Evolutionary conservation across 2,113 vertebrate species (phyloP).

Genomic region (Tympanuchus pallidicinctus): DNA sequence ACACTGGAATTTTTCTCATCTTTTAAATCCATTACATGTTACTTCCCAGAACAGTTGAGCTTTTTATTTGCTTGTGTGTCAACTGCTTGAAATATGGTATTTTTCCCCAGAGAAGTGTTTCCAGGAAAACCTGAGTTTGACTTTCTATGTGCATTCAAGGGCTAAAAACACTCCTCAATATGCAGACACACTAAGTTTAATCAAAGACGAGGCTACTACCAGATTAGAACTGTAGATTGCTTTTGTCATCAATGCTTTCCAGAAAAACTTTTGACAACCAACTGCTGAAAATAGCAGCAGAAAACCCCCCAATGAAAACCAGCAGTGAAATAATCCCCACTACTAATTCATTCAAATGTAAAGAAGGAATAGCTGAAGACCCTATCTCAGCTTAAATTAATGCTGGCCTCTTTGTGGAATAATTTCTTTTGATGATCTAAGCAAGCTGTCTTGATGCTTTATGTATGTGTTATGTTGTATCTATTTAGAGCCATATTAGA

Average conservation of each 20-base stretch:
- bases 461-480: background rate
- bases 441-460: background rate
- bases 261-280: slow-evolving; percentile 7
- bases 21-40: slow-evolving; percentile 49
- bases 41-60: slow-evolving; percentile 26
- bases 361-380: slow-evolving; percentile 4
- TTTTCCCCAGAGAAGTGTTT: background rate
- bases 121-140: background rate
- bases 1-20: slow-evolving; percentile 57
- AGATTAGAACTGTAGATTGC: slow-evolving; percentile 10
- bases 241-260: background rate
- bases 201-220: background rate
- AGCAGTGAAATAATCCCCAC: slow-evolving; percentile 5
- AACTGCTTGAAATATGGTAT: slow-evolving; percentile 11
- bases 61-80: slow-evolving; percentile 36
- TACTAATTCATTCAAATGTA: slow-evolving; percentile 28
- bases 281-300: slow-evolving; percentile 36
- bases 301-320: background rate
- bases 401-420: background rate
- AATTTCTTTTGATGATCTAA: slow-evolving; percentile 45
- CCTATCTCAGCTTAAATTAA: background rate
- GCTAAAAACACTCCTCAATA: background rate
- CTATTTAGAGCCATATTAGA: slow-evolving; percentile 6
- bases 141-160: background rate
- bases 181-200: background rate